Evolutionary conservation across 2,888 invertebrate species (phyloP).

Genomic region (Phytoseiulus persimilis): DNA sequence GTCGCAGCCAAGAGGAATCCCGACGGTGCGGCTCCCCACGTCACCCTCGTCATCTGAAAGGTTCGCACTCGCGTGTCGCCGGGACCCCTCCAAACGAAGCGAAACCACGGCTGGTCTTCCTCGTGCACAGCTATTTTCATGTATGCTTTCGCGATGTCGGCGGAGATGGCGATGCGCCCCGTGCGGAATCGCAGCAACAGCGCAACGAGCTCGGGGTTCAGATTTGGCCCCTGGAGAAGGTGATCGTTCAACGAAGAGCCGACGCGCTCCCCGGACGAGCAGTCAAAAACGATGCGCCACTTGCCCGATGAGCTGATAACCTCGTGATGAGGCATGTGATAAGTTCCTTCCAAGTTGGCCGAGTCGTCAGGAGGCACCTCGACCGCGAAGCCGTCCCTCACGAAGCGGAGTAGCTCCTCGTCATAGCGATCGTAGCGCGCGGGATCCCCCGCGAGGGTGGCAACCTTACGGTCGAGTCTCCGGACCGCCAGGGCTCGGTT

Average conservation of each 20-base stretch:
- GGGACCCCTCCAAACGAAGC: background rate
- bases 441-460: background rate
- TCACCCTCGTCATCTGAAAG: background rate
- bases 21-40: background rate
- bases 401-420: background rate
- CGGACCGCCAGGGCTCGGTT: background rate
- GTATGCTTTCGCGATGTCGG: background rate
- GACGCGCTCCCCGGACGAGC: background rate
- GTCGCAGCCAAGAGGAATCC: slow-evolving; percentile 10
- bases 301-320: background rate
- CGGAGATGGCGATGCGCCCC: background rate
- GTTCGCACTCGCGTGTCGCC: background rate
- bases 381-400: background rate
- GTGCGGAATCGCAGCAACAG: background rate
- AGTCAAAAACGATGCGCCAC: background rate
- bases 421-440: background rate
- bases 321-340: slow-evolving; percentile 9
- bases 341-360: background rate
- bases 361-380: background rate
- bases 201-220: background rate
- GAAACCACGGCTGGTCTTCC: background rate
- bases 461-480: background rate
- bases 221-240: background rate
- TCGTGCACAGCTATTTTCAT: background rate
- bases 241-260: background rate